phyloP scores from a whole-genome alignment of 2,888 invertebrate genomes.

The Drosophila melanosoma region DNA sequence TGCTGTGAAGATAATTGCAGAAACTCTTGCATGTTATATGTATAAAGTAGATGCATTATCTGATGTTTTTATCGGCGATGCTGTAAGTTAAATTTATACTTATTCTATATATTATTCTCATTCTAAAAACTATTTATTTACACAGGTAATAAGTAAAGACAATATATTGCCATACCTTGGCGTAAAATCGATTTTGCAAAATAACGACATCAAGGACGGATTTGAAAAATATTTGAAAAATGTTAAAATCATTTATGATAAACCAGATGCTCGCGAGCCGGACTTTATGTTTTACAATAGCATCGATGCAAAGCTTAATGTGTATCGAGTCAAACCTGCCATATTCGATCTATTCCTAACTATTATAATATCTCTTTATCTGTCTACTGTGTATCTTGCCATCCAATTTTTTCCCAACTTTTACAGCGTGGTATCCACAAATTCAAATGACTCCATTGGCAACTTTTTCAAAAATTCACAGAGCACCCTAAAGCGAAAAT shows the following conservation, averaged over 20 bases:
- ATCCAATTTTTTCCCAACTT: conserved; percentile 90
- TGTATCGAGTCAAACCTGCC: conserved; percentile 98
- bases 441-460: conserved; percentile 31
- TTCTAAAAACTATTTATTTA: background rate
- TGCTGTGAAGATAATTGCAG: conserved; percentile 91
- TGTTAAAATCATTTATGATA: conserved; percentile 89
- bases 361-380: conserved; percentile 92
- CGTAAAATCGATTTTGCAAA: conserved; percentile 89
- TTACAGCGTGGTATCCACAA: conserved; percentile 87
- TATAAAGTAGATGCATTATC: conserved; percentile 89
- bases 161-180: conserved; percentile 91
- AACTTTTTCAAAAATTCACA: conserved; percentile 24
- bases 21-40: conserved; percentile 92
- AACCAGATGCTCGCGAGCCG: conserved; percentile 94
- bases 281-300: conserved; percentile 96
- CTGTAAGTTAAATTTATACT: conserved; percentile 87
- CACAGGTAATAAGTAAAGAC: conserved; percentile 91
- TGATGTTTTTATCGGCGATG: conserved; percentile 89
- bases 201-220: conserved; percentile 89
- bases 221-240: conserved; percentile 92
- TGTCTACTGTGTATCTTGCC: conserved; percentile 92
- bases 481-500: conserved; percentile 43
- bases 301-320: conserved; percentile 91
- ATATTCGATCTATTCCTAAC: conserved; percentile 98
- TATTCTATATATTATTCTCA: background rate